phyloP scores from a whole-genome alignment of 2,888 invertebrate genomes.

The Adineta ricciae region DNA sequence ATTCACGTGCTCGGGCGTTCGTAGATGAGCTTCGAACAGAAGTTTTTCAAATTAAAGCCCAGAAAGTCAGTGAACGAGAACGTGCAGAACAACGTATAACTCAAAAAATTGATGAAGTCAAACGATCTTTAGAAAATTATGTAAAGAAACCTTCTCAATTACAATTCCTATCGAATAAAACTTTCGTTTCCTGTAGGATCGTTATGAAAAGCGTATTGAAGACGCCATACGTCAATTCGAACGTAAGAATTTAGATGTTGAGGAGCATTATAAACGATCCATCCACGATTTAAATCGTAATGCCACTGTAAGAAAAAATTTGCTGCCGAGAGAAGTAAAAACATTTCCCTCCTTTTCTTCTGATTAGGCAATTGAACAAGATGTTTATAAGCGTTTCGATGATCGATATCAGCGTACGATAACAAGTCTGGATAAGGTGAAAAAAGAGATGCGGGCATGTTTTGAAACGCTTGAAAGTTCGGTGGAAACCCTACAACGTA shows the following conservation, averaged over 20 bases:
- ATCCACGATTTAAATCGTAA: background rate
- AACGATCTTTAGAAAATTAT: slow-evolving; percentile 28
- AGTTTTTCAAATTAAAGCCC: slow-evolving; percentile 21
- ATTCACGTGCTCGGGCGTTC: slow-evolving; percentile 8
- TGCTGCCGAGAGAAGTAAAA: background rate
- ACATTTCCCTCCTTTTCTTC: background rate
- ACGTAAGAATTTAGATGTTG: background rate
- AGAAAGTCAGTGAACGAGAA: slow-evolving; percentile 20
- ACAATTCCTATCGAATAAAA: background rate
- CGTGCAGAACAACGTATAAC: slow-evolving; percentile 17
- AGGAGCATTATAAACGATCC: slow-evolving; percentile 12
- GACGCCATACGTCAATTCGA: background rate
- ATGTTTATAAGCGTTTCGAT: slow-evolving; percentile 29
- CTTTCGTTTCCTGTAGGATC: background rate
- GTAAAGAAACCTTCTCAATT: background rate
- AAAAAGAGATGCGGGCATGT: slow-evolving; percentile 26
- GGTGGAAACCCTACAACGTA: slow-evolving; percentile 26
- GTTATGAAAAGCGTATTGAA: slow-evolving; percentile 9
- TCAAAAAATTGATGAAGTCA: slow-evolving; percentile 29
- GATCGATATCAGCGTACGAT: slow-evolving; percentile 23
- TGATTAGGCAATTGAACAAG: background rate
- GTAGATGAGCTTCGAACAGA: slow-evolving; percentile 30
- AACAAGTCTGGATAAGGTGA: slow-evolving; percentile 22
- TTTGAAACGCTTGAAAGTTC: slow-evolving; percentile 33
- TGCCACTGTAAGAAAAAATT: background rate